These are phyloP conservation scores for Strix occidentalis DNA, from an alignment of 2,797 vertebrate genomes.

Conservation along the genomic window DNA sequence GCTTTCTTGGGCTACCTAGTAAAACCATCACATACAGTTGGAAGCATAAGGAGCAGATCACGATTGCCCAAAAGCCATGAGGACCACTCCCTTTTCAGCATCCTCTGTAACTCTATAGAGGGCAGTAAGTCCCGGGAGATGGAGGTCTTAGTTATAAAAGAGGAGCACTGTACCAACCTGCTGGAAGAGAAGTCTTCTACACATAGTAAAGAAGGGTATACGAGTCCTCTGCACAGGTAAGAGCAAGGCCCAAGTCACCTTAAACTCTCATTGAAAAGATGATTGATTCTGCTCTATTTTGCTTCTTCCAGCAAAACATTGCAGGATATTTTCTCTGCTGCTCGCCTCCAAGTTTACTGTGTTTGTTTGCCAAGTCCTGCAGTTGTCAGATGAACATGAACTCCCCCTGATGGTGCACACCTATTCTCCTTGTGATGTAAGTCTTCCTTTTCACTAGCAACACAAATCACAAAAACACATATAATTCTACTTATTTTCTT, in stretches of 20 bases:
- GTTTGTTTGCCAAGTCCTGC: conserved; percentile 32
- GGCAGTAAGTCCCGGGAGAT: background rate
- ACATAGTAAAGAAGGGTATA: fast-evolving
- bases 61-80: fast-evolving
- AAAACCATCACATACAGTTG: background rate
- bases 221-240: background rate
- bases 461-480: background rate
- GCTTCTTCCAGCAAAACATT: conserved; percentile 36
- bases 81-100: background rate
- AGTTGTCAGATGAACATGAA: conserved; percentile 23
- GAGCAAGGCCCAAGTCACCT: conserved; percentile 25
- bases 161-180: background rate
- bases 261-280: conserved; percentile 38
- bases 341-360: conserved; percentile 1
- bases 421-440: conserved; percentile 2
- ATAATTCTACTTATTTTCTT: conserved; percentile 13
- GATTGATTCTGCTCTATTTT: conserved; percentile 45
- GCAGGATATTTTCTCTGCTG: conserved; percentile 23
- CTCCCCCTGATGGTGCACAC: conserved; percentile 14
- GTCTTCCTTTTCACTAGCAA: background rate
- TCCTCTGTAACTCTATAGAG: background rate
- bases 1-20: background rate
- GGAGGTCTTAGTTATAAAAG: background rate
- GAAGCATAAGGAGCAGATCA: background rate
- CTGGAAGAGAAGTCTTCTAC: background rate